Conservation (phyloP, 2,888 invertebrate genomes). For the Drosophila mercatorum region DNA sequence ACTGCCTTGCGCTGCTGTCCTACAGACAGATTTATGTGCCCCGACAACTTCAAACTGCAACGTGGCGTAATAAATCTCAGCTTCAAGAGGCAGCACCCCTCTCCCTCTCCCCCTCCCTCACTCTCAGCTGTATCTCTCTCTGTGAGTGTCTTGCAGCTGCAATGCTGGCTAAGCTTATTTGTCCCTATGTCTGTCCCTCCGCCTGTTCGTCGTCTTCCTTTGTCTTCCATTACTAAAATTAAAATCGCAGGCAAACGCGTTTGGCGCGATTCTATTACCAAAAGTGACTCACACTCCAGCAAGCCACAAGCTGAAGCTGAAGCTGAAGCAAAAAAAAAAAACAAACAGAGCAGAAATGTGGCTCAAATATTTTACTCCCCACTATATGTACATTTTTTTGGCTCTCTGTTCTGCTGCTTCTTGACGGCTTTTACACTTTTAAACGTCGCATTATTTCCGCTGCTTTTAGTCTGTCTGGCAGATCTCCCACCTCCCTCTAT, state of each 20-base stretch:
- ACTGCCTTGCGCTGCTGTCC: slow-evolving; percentile 14
- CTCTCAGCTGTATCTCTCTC: neutral
- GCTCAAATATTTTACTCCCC: slow-evolving; percentile 21
- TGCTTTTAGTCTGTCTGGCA: slow-evolving; percentile 70
- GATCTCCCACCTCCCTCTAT: slow-evolving; percentile 29
- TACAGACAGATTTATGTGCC: slow-evolving; percentile 68
- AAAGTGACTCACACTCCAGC: slow-evolving; percentile 68
- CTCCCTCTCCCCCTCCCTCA: neutral
- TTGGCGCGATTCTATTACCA: slow-evolving; percentile 77
- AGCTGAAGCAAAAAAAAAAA: neutral
- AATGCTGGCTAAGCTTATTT: slow-evolving; percentile 67
- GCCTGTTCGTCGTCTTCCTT: slow-evolving; percentile 52
- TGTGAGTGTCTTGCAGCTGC: slow-evolving; percentile 31
- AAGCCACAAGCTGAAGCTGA: neutral
- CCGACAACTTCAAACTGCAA: slow-evolving; percentile 77
- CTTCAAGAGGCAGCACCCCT: slow-evolving; percentile 46
- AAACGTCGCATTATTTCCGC: slow-evolving; percentile 78
- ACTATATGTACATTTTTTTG: neutral
- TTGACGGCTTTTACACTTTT: slow-evolving; percentile 79
- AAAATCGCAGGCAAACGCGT: slow-evolving; percentile 72
- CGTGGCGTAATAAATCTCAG: slow-evolving; percentile 74
- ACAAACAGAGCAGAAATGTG: slow-evolving; percentile 8
- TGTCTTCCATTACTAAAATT: slow-evolving; percentile 81
- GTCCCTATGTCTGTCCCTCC: slow-evolving; percentile 32
- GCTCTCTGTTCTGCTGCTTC: slow-evolving; percentile 31